Conservation (phyloP, 2,888 invertebrate genomes). For the Plebejus melissa region DNA sequence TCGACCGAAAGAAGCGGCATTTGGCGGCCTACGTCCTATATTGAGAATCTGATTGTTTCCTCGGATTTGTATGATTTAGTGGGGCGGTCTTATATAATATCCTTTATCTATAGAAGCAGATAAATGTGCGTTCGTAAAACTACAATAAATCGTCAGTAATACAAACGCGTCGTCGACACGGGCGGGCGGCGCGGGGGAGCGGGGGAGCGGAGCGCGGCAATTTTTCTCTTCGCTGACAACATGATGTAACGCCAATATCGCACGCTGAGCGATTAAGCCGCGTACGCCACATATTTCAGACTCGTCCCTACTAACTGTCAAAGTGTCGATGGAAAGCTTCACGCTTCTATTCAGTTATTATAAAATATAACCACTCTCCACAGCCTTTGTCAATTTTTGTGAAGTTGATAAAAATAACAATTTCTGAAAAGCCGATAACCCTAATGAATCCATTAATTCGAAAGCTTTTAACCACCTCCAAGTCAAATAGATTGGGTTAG, state of each 20-base stretch:
- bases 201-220: slow-evolving; percentile 64
- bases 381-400: slow-evolving; percentile 31
- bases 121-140: slow-evolving; percentile 68
- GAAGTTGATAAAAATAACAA: slow-evolving; percentile 33
- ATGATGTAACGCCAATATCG: slow-evolving; percentile 79
- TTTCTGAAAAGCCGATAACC: slow-evolving; percentile 12
- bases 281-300: slow-evolving; percentile 76
- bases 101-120: slow-evolving; percentile 46
- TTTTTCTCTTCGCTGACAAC: slow-evolving; percentile 78
- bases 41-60: slow-evolving; percentile 1
- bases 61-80: slow-evolving; percentile 18
- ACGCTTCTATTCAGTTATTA: slow-evolving; percentile 31
- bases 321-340: slow-evolving; percentile 64
- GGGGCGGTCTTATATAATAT: slow-evolving; percentile 37
- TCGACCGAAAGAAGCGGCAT: slow-evolving; percentile 1
- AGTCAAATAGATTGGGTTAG: neutral
- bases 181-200: slow-evolving; percentile 42
- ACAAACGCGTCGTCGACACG: slow-evolving; percentile 71
- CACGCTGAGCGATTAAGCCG: slow-evolving; percentile 78
- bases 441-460: too few species aligned
- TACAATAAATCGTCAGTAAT: slow-evolving; percentile 74
- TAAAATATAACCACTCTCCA: slow-evolving; percentile 16
- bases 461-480: neutral
- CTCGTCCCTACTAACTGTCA: slow-evolving; percentile 77
- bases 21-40: neutral